Conservation (phyloP, 2,888 invertebrate genomes). For the Serripes groenlandicus region DNA sequence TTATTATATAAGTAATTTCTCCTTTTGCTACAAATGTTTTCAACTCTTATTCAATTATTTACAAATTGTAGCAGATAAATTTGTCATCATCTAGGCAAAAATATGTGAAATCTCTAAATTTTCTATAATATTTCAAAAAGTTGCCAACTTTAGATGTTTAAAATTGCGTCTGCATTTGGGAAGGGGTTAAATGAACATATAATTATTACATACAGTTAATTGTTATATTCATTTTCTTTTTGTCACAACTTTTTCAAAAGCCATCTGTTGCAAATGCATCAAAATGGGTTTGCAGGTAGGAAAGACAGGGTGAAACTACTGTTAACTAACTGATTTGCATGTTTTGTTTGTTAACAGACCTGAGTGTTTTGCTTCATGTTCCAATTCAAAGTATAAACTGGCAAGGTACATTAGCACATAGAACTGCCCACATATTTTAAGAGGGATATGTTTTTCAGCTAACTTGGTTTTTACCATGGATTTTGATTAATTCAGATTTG, state of each 20-base stretch:
- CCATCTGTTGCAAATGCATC: no score
- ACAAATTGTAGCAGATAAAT: background rate
- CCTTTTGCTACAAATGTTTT: background rate
- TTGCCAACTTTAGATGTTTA: no score
- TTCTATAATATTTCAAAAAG: no score
- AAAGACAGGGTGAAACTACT: no score
- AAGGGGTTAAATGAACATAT: background rate
- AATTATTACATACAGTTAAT: no score
- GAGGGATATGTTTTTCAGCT: conserved; percentile 6
- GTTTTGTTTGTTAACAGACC: conserved; percentile 11
- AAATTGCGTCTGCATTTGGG: no score
- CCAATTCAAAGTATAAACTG: conserved; percentile 35
- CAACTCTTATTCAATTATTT: background rate
- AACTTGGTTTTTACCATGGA: conserved; percentile 15
- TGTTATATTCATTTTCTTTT: no score
- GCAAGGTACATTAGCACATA: conserved; percentile 22
- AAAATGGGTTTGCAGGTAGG: no score
- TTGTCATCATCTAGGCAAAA: background rate
- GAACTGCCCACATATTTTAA: background rate
- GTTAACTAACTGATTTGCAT: background rate
- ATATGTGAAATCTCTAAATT: no score
- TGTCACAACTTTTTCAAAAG: no score
- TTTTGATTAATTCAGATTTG: background rate
- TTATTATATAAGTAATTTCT: background rate
- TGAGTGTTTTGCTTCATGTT: conserved; percentile 24